phyloP scores from a whole-genome alignment of 2,113 vertebrate genomes.

The Smithornis capensis region DNA sequence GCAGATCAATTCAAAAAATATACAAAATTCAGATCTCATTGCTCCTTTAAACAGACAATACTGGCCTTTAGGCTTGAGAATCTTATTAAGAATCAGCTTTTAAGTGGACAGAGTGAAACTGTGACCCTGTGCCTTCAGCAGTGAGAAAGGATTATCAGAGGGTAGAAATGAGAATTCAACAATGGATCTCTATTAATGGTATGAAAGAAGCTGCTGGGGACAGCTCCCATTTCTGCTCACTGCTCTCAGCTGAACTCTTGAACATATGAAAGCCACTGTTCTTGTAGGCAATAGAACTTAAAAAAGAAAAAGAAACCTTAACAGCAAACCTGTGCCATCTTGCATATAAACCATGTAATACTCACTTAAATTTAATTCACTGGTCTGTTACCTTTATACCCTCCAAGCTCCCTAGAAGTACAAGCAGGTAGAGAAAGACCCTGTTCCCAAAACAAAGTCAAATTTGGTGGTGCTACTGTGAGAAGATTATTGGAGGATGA shows the following conservation, averaged over 20 bases:
- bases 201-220: not conserved
- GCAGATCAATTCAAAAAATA: not conserved
- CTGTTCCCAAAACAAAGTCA: not conserved
- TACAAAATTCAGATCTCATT: not conserved
- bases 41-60: not conserved
- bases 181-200: not conserved
- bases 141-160: not conserved
- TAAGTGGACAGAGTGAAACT: not conserved
- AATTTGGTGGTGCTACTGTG: not conserved
- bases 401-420: not conserved
- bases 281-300: not conserved
- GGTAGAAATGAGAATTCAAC: not conserved
- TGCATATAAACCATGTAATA: not conserved
- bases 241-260: not conserved
- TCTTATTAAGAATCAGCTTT: constrained; percentile 1
- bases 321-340: not conserved
- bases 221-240: not conserved
- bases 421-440: not conserved
- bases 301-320: not conserved
- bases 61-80: not conserved
- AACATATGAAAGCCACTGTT: not conserved
- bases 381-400: not conserved
- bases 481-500: not conserved
- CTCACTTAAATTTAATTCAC: not conserved
- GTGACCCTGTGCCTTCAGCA: not conserved